phyloP scores from a whole-genome alignment of 2,113 vertebrate species.

The Taxidea taxus region DNA sequence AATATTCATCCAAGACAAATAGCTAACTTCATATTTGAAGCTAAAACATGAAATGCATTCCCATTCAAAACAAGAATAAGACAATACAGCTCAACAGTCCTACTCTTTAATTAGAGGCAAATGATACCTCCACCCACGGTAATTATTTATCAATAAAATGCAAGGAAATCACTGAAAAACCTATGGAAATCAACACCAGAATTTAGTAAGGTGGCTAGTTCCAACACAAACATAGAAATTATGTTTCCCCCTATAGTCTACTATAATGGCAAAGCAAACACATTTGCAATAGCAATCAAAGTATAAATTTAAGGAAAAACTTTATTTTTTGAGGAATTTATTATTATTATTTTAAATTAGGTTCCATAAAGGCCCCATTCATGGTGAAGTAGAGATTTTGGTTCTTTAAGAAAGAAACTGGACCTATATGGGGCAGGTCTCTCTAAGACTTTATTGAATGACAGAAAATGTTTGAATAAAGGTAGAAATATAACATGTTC shows the following conservation, averaged over 20 bases:
- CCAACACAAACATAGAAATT: not conserved
- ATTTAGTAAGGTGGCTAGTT: not conserved
- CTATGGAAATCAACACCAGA: not conserved
- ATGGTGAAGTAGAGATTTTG: not conserved
- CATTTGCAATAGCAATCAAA: not conserved
- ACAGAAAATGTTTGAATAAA: slow-evolving; percentile 8
- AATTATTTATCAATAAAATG: not conserved
- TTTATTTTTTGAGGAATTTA: not conserved
- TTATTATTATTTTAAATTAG: not conserved
- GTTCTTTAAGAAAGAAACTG: not conserved
- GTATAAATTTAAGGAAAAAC: slow-evolving; percentile 25
- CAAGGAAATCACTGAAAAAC: not conserved
- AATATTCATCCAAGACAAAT: not conserved
- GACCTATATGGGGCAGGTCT: not conserved
- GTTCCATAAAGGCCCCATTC: not conserved
- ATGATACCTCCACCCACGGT: not conserved
- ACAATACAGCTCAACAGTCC: not conserved
- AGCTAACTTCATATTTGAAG: not conserved
- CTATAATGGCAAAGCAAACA: not conserved
- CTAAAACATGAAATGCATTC: not conserved
- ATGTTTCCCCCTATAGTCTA: not conserved
- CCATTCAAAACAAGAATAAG: not conserved
- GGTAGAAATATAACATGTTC: not conserved
- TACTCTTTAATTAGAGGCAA: not conserved
- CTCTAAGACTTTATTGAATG: not conserved